Evolutionary conservation across 2,113 vertebrate species (phyloP), one percentile per base, ranked within the genome.

Genomic region (Dipodomys merriami): DNA sequence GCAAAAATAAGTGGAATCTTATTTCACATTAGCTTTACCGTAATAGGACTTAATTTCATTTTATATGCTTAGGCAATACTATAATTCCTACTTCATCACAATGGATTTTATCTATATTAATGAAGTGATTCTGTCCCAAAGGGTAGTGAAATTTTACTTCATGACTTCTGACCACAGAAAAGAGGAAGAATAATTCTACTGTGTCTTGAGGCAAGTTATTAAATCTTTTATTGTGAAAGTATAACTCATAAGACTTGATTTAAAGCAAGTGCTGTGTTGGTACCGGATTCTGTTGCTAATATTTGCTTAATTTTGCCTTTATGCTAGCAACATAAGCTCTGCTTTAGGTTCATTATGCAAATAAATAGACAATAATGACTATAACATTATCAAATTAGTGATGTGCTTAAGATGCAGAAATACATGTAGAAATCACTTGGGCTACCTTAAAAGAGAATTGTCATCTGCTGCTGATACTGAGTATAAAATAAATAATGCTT

Each of bases 91-190:
- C n/a, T 69, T 89, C 83, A 74, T 64, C 64, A 49, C 93, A 67
- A 89, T 87, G 77, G 39, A 25, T 81, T 90, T 79, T 84, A 35
- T 90, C 93, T 80, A 29, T 86, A 77, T 86, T 95, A 68, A 57
- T 86, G 77, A 86, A 71, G 81, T 53, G 68, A 82, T 72, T 49
- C 20, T 73, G 13, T 53, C 94, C 74, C 64, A 68, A 15, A 81
- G 81, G 62, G 46, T 80, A 68, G 81, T 5, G 69, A 90, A 60
- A 64, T 83, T 83, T 95, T 86, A 27, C 35, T 86, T 83, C 30
- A 27, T 74, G 46, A 33, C 90, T 94, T 91, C 81, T 44, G 57
- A 94, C 64, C 78, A 79, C n/a, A 25, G 35, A 83, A 74, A 90
- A 91, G 53, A 89, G 72, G 90, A 86, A 65, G 46, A 81, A 18